Evolutionary conservation across 2,888 invertebrate genomes (phyloP).

Genomic region (Deilephila porcellus): DNA sequence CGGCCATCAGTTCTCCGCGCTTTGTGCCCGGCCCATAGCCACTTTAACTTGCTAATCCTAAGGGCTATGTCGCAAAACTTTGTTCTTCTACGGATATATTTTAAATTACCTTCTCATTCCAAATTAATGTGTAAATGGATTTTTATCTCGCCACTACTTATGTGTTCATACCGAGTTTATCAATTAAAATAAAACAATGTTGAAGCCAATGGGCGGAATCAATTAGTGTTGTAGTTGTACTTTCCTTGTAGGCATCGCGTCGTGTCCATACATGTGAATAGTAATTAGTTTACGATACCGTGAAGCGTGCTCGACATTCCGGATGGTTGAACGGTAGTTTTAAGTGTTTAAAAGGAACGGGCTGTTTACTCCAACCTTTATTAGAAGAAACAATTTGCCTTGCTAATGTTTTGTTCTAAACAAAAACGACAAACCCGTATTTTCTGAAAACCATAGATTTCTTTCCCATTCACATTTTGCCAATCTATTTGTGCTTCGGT

Average conservation of each 20-base stretch:
- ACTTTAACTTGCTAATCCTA: too few relatives aligned
- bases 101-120: too few relatives aligned
- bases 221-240: background rate
- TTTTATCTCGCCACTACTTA: too few relatives aligned
- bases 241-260: conserved; percentile 11
- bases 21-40: too few relatives aligned
- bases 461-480: background rate
- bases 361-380: conserved; percentile 8
- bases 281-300: conserved; percentile 27
- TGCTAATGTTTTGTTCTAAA: background rate
- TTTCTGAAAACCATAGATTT: background rate
- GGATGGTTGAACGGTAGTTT: conserved; percentile 17
- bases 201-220: conserved; percentile 4
- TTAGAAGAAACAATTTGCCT: conserved; percentile 8
- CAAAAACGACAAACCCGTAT: background rate
- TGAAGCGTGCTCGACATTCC: conserved; percentile 28
- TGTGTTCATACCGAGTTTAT: background rate
- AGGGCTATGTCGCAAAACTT: too few relatives aligned
- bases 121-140: too few relatives aligned
- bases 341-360: conserved; percentile 13
- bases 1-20: too few relatives aligned
- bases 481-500: background rate
- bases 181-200: background rate
- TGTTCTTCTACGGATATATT: too few relatives aligned
- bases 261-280: conserved; percentile 23